Percentiles rank a stretch among this genome's conserved stretches.
These are phyloP conservation scores for Sarcophaga caerulescens DNA, from an alignment of 2,888 invertebrate genomes.

Conservation along the genomic window DNA sequence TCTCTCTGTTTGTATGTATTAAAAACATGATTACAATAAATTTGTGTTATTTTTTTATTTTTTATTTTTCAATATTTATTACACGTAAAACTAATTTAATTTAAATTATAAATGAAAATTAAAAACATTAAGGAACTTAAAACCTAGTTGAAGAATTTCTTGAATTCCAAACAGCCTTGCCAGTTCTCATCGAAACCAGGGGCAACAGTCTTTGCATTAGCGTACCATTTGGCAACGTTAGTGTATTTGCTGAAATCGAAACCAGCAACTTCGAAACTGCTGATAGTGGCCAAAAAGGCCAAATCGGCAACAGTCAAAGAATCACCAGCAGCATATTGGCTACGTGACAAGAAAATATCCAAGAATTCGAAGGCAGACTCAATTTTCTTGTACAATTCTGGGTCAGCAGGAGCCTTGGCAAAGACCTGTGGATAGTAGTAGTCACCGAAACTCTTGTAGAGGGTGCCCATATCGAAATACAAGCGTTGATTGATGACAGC, in stretches of 20 bases:
- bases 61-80: no score
- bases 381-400: constrained; percentile 85
- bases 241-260: constrained; percentile 86
- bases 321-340: constrained; percentile 86
- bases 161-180: constrained; percentile 63
- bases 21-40: no score
- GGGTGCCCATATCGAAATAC: constrained; percentile 89
- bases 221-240: constrained; percentile 85
- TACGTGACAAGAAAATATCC: constrained; percentile 86
- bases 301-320: constrained; percentile 90
- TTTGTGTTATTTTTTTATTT: no score
- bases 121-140: not conserved
- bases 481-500: constrained; percentile 89
- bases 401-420: constrained; percentile 83
- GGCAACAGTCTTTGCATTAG: constrained; percentile 84
- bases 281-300: constrained; percentile 85
- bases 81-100: not conserved
- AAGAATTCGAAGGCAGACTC: constrained; percentile 85
- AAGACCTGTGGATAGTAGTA: constrained; percentile 86
- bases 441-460: constrained; percentile 86
- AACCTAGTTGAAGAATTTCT: constrained; percentile 48
- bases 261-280: constrained; percentile 86
- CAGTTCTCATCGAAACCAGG: constrained; percentile 82
- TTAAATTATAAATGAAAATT: not conserved
- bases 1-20: no score